phyloP scores from a whole-genome alignment of 2,888 invertebrate species.

The Caenorhabditis uteleia region DNA sequence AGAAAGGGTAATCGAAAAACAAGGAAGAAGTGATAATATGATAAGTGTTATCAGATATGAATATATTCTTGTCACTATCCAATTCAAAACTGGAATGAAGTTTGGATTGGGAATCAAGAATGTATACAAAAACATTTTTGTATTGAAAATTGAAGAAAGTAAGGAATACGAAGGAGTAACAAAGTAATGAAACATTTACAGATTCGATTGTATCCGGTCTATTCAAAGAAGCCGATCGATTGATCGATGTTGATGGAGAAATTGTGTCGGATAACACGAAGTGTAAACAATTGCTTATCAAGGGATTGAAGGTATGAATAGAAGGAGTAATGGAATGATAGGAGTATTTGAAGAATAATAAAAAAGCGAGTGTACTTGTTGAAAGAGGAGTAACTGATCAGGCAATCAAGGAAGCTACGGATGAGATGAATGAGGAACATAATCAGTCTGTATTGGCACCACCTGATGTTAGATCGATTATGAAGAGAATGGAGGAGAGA shows the following conservation, averaged over 20 bases:
- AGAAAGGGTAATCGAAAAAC: too few species aligned
- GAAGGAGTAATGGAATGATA: too few species aligned
- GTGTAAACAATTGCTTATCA: conserved; percentile 19
- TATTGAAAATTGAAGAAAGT: conserved; percentile 7
- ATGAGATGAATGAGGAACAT: conserved; percentile 35
- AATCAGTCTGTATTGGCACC: conserved; percentile 21
- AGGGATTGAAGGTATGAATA: conserved; percentile 16
- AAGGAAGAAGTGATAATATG: too few species aligned
- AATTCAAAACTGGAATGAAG: not conserved
- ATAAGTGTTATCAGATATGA: conserved; percentile 3
- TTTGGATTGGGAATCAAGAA: conserved; percentile 6
- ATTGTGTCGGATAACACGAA: conserved; percentile 12
- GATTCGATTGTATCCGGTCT: conserved; percentile 25
- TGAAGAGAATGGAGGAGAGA: conserved; percentile 21
- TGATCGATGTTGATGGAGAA: conserved; percentile 27
- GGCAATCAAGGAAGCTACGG: conserved; percentile 19
- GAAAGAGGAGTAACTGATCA: conserved; percentile 26
- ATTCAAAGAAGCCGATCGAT: conserved; percentile 25
- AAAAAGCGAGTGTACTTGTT: conserved; percentile 9
- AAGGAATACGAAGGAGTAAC: not conserved
- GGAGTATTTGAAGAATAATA: too few species aligned
- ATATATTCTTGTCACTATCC: not conserved
- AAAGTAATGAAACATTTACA: not conserved
- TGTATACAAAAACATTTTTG: not conserved
- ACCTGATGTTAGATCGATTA: conserved; percentile 24